Base-by-base conservation (phyloP, 2,113 vertebrate species). In the Campylomormyrus tamandua region DNA sequence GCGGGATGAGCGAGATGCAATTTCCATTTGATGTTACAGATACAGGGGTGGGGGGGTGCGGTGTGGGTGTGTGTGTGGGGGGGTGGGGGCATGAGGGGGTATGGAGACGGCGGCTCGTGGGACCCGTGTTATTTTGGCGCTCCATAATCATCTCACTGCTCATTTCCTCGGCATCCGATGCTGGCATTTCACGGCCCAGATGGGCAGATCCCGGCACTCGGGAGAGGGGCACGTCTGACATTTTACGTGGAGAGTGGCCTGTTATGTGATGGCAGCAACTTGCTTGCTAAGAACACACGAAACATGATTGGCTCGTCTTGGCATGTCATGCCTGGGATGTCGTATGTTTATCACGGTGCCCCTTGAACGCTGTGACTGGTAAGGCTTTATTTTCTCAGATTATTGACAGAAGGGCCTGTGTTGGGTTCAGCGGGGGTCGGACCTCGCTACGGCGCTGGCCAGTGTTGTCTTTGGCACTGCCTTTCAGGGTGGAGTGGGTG, bases 181-280 rank as follows among this genome's bases (percentile, higher is more conserved):
- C 88, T 95, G 93, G 93, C 93, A 94, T 95, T 95, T 94, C 91
- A 92, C 92, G 91, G 92, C 91, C 85, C 89, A 92, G 92, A 91
- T 93, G 90, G 93, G 90, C 92, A 91, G 90, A 91, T 93, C 94
- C 92, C 91, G 74, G 92, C 92, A 92, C 90, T 53, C 90, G 88
- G 62, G 35, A 48, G 84, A 50, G 21, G 31, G 21, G 77, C n/a
- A 88, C 58, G 86, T 46, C 87, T 91, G 91, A 88, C 89, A 90
- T 91, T 92, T 80, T 86, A 89, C 90, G 91, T 85, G 84, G 83
- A 90, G 87, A 89, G 89, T 90, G 92, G 93, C 94, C 93, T 92
- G 94, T 94, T 92, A 92, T 9, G 66, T 31, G 2, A 31, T 1
- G 27, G 3, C 66, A 13, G 11, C 31, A 31, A 70, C n/a, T 24